Conservation (phyloP, 2,113 vertebrate species). For the Chunga burmeisteri region DNA sequence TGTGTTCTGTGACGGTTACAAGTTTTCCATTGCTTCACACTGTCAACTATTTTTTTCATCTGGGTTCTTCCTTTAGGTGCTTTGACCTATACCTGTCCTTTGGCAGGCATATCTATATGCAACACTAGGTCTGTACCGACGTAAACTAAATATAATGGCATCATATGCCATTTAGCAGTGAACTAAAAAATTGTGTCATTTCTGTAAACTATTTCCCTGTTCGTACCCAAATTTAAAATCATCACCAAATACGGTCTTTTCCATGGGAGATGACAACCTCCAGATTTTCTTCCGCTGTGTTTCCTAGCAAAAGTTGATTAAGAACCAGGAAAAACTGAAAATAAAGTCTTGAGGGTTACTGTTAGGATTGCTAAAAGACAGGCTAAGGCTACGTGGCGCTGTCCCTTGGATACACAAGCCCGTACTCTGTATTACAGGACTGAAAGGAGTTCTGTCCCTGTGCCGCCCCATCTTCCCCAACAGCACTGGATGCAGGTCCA, state of each 20-base stretch:
- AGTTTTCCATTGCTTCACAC: neutral
- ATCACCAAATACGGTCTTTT: neutral
- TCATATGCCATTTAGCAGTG: neutral
- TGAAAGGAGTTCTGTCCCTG: neutral
- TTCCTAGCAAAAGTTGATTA: neutral
- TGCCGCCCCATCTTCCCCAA: neutral
- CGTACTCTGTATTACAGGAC: no score
- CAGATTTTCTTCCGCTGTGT: neutral
- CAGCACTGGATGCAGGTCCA: neutral
- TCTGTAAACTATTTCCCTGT: neutral
- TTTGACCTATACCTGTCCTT: neutral
- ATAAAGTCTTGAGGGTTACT: neutral
- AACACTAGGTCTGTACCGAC: neutral
- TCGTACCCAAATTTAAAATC: neutral
- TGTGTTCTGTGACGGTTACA: neutral
- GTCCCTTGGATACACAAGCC: neutral
- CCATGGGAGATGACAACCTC: neutral
- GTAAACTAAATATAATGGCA: neutral
- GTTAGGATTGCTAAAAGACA: neutral
- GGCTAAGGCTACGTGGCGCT: neutral
- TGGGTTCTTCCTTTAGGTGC: neutral
- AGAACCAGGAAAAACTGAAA: neutral
- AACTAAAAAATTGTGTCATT: neutral
- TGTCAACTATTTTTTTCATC: neutral
- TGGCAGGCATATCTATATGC: neutral